Percentiles rank a stretch among this genome's conserved stretches.
These are phyloP conservation scores for Eudyptes chrysolophus DNA, from an alignment of 2,113 vertebrate species.

Conservation along the genomic window DNA sequence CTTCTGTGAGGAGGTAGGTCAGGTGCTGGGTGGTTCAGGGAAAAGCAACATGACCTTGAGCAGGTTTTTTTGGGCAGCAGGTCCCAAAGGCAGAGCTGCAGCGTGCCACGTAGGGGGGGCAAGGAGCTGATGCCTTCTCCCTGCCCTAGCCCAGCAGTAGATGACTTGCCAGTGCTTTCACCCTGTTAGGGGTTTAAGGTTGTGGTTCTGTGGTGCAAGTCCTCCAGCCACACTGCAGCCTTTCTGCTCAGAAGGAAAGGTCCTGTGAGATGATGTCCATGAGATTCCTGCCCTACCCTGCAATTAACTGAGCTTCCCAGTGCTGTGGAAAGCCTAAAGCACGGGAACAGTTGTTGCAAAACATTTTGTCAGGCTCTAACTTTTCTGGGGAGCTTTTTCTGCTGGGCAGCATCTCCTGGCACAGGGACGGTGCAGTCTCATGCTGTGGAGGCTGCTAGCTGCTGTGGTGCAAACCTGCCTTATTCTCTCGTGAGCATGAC, in stretches of 20 bases:
- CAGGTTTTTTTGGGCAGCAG: background rate
- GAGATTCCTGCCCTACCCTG: background rate
- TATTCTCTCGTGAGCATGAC: background rate
- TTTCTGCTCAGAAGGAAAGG: background rate
- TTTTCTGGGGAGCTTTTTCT: background rate
- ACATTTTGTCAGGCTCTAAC: background rate
- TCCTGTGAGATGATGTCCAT: background rate
- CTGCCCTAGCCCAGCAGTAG: background rate
- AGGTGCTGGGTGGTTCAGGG: background rate
- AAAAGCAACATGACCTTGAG: rapidly evolving
- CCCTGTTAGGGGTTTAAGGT: background rate
- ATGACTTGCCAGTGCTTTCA: background rate
- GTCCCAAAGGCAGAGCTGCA: background rate
- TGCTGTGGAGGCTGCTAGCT: background rate
- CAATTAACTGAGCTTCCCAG: background rate
- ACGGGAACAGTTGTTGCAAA: background rate
- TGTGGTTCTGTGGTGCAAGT: background rate
- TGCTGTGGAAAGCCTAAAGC: background rate
- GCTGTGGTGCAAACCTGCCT: background rate
- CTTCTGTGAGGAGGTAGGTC: constrained; percentile 87
- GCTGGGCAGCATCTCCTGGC: background rate
- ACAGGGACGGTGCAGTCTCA: rapidly evolving
- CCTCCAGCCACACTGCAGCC: background rate
- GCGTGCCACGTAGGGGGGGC: rapidly evolving
- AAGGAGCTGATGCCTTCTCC: background rate